These are phyloP conservation scores for Pseudopipra pipra DNA, from an alignment of 2,113 vertebrate genomes.

Conservation along the genomic window DNA sequence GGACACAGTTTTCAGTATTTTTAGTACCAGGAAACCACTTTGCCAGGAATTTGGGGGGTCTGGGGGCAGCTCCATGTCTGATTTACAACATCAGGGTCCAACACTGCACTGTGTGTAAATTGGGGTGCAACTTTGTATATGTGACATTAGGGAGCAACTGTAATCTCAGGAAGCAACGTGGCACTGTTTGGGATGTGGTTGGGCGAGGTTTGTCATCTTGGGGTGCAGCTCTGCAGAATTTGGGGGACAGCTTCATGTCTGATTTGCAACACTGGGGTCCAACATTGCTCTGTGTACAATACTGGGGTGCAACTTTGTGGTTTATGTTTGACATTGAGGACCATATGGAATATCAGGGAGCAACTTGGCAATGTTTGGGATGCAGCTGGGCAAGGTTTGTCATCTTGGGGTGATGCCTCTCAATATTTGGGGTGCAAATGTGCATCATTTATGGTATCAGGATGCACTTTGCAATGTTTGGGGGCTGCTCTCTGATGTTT, in stretches of 20 bases:
- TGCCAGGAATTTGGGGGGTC: fast-evolving
- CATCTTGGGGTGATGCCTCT: too few species aligned
- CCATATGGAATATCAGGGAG: background rate
- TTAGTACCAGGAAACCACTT: background rate
- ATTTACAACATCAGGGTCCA: background rate
- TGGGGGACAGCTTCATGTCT: too few species aligned
- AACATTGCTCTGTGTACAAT: too few species aligned
- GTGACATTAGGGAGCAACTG: fast-evolving
- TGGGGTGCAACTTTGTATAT: background rate
- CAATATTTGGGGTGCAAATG: too few species aligned
- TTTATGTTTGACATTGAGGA: too few species aligned
- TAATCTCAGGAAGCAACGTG: fast-evolving
- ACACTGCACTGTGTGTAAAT: fast-evolving
- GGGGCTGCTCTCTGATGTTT: too few species aligned
- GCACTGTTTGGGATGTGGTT: fast-evolving
- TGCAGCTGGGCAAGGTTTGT: conserved; percentile 8
- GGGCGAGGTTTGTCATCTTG: fast-evolving
- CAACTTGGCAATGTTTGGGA: background rate
- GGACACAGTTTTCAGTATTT: background rate
- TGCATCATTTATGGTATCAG: too few species aligned
- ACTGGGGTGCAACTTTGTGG: too few species aligned
- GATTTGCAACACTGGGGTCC: too few species aligned
- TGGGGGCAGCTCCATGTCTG: fast-evolving
- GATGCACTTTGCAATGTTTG: too few species aligned
- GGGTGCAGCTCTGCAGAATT: background rate